These are phyloP conservation scores for Pandion haliaetus DNA, from an alignment of 2,113 vertebrate species.

Conservation along the genomic window DNA sequence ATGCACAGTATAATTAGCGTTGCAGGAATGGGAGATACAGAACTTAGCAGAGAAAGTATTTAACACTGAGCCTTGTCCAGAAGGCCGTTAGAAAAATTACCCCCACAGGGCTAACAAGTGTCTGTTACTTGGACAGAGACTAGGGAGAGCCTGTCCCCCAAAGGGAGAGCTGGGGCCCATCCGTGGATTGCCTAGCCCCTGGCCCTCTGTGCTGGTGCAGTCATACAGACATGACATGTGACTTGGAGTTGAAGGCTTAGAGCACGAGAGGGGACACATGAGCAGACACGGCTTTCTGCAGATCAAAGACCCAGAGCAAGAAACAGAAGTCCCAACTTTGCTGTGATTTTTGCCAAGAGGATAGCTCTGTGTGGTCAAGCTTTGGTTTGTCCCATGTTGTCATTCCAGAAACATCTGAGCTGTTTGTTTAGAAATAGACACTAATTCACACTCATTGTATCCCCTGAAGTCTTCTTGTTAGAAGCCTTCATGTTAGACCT, in stretches of 20 bases:
- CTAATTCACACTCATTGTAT: not conserved
- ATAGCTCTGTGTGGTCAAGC: not conserved
- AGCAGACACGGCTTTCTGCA: not conserved
- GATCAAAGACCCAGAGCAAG: not conserved
- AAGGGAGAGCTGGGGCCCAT: not conserved
- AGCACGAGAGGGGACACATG: not conserved
- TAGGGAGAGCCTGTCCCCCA: not conserved
- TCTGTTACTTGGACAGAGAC: not conserved
- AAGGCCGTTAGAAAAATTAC: not conserved
- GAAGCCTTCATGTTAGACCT: not conserved
- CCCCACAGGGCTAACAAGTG: not conserved
- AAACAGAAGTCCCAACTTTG: slow-evolving; percentile 31
- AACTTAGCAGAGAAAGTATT: not conserved
- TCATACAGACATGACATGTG: fast-evolving
- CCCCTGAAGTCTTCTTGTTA: not conserved
- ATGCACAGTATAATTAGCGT: fast-evolving
- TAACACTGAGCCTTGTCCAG: not conserved
- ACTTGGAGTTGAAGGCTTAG: not conserved
- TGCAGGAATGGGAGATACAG: not conserved
- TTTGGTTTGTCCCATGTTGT: not conserved
- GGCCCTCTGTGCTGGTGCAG: not conserved
- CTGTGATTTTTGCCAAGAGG: not conserved
- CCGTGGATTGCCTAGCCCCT: not conserved
- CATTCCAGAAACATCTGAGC: not conserved
- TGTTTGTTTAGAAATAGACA: not conserved